phyloP scores from a whole-genome alignment of 2,113 vertebrate genomes.

The Lamprologus callipterus region DNA sequence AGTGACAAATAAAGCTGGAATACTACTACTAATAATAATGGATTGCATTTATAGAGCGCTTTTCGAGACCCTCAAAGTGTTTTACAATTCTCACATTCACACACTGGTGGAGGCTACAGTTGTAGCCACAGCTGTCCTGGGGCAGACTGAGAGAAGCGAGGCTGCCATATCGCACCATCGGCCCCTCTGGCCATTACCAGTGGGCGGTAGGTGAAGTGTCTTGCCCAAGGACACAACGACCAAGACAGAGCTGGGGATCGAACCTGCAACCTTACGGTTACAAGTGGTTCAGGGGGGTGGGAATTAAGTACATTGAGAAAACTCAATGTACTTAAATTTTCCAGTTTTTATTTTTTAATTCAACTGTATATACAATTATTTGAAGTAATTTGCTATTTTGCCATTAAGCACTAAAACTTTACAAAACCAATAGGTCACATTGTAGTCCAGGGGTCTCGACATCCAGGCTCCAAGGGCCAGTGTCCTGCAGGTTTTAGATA shows the following conservation, averaged over 20 bases:
- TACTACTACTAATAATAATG: rapidly evolving
- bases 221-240: not conserved
- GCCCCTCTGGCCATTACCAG: rapidly evolving
- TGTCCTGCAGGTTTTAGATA: not conserved
- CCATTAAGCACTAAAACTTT: not conserved
- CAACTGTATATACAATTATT: not conserved
- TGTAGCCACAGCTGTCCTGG: no score
- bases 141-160: no score
- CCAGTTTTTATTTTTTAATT: rapidly evolving
- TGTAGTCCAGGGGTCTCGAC: rapidly evolving
- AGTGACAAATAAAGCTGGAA: not conserved
- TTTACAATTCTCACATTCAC: not conserved
- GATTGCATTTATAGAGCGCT: rapidly evolving
- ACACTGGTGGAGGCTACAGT: not conserved
- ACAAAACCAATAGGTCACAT: not conserved
- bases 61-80: rapidly evolving
- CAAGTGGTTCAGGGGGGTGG: rapidly evolving
- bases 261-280: not conserved
- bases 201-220: rapidly evolving
- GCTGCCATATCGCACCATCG: no score
- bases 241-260: rapidly evolving
- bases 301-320: not conserved
- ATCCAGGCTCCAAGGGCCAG: not conserved
- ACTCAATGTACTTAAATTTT: not conserved
- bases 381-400: not conserved